Evolutionary conservation across 2,888 invertebrate genomes (phyloP).

Genomic region (Drosophila lutescens): DNA sequence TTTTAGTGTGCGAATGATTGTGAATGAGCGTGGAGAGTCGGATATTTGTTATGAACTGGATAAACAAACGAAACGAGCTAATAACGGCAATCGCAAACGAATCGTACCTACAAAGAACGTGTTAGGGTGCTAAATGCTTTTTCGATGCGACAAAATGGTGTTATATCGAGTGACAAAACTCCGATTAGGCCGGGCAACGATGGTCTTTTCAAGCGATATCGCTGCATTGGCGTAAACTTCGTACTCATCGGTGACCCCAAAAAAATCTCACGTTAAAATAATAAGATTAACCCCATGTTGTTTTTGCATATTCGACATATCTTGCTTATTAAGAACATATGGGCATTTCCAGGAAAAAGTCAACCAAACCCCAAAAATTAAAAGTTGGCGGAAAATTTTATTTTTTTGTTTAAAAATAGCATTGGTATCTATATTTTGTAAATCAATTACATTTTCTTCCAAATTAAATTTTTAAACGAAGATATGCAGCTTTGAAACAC

Average conservation of each 20-base stretch:
- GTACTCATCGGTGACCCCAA: conserved; percentile 4
- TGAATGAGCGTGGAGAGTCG: conserved; percentile 37
- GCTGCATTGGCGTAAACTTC: background rate
- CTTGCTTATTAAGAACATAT: too few species aligned
- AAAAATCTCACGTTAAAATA: too few species aligned
- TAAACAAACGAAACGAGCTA: conserved; percentile 65
- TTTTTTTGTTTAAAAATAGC: too few species aligned
- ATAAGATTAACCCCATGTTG: too few species aligned
- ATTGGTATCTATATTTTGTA: too few species aligned
- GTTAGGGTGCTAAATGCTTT: conserved; percentile 13
- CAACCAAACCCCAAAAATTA: too few species aligned
- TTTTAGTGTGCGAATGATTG: conserved; percentile 39
- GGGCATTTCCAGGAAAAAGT: too few species aligned
- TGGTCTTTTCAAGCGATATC: background rate
- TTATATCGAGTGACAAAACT: conserved; percentile 7
- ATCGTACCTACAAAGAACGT: conserved; percentile 7
- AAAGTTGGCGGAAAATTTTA: too few species aligned
- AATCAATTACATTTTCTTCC: too few species aligned
- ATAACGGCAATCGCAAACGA: conserved; percentile 50
- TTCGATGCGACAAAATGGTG: conserved; percentile 8
- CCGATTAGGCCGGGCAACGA: background rate
- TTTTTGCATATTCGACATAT: too few species aligned
- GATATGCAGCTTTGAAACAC: too few species aligned
- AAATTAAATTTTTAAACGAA: too few species aligned
- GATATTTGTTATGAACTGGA: conserved; percentile 52